Evolutionary conservation across 2,113 vertebrate genomes (phyloP).

Genomic region (Ageneiosus marmoratus): DNA sequence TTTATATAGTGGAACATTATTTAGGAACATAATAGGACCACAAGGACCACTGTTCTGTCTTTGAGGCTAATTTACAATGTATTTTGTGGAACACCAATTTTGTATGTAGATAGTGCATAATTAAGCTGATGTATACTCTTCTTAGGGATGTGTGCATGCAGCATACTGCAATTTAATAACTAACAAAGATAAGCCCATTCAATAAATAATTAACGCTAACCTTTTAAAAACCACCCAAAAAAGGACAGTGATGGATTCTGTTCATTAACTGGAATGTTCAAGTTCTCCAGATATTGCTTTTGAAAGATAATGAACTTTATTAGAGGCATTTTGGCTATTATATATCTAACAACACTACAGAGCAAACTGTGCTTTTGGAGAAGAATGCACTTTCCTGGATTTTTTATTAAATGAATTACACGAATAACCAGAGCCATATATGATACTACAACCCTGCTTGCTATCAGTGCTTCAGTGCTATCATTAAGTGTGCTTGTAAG

Average conservation of each 20-base stretch:
- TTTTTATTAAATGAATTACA: background rate
- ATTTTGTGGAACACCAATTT: background rate
- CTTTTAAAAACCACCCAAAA: constrained; percentile 27
- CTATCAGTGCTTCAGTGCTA: background rate
- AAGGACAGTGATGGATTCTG: constrained; percentile 6
- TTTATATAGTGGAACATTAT: constrained; percentile 15
- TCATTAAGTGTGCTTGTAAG: background rate
- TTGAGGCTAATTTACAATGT: constrained; percentile 21
- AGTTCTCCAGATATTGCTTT: background rate
- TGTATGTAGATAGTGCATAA: background rate
- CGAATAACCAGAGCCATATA: constrained; percentile 1
- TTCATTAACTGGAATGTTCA: constrained; percentile 5
- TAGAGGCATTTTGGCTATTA: background rate
- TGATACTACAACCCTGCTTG: background rate
- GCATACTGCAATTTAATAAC: constrained; percentile 12
- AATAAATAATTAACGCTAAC: constrained; percentile 22
- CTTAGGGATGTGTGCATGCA: background rate
- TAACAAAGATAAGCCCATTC: constrained; percentile 13
- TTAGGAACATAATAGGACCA: constrained; percentile 9
- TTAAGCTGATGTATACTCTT: background rate
- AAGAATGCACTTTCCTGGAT: background rate
- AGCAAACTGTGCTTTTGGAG: background rate
- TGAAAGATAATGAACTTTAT: constrained; percentile 24
- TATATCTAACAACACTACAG: background rate
- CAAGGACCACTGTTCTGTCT: background rate